Base-by-base conservation (phyloP, 2,113 vertebrate species). In the Apteryx mantelli region DNA sequence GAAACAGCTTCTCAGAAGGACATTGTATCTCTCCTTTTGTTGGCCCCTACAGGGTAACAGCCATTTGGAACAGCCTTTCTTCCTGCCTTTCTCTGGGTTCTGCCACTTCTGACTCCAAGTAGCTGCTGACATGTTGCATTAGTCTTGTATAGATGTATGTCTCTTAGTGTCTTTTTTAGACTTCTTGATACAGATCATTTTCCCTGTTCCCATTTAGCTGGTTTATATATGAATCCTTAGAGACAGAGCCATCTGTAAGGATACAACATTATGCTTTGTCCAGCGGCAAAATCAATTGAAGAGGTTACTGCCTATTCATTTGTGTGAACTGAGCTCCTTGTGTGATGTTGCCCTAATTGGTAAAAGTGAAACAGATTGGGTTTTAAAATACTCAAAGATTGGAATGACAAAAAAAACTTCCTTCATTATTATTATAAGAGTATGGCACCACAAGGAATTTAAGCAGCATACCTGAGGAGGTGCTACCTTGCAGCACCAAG, bases 131-230 rank as follows among this genome's bases (percentile, higher is more conserved):
- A 1, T 24, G 7, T 15, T 53, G 52, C 65, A n/a, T 58, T 64
- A 26, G 50, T 42, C 10, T n/a, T 34, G 25, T 6, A 3, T 16
- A 36, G 21, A 34, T 30, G 53, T 1, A 0, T 4, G 2, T 48
- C 48, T 32, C 15, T 38, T 12, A 1, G 7, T 28, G 15, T 66
- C 36, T 24, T 58, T 88, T 60, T 30, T 42, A 69, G 24, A 17
- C 6, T 14, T 24, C 3, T 11, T 89, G 38, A 11, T 46, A 5
- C 12, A 30, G 28, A 42, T 46, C 2, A 5, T 21, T 32, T 79
- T 88, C 32, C n/a, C 32, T 26, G 0, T 60, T 88, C 18, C 11
- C n/a, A 75, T 65, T 65, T 32, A 68, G n/a, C 55, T 79, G 21
- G 50, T 55, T 56, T 76, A 11, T 63, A 4, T 55, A 19, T 25